These are phyloP conservation scores for Bambusicola thoracicus DNA, from an alignment of 2,113 vertebrate species.

Conservation along the genomic window DNA sequence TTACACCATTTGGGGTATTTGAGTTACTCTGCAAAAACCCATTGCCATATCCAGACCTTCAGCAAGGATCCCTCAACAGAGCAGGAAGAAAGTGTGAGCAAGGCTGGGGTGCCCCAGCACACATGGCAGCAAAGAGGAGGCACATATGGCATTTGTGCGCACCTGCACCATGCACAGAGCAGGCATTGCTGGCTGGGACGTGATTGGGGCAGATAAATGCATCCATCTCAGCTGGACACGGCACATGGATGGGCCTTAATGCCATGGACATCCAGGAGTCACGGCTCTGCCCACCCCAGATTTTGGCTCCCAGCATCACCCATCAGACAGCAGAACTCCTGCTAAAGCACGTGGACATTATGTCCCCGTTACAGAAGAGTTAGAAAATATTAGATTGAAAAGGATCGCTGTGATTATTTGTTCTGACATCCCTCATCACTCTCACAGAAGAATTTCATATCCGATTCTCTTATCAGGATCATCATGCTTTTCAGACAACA, in stretches of 20 bases:
- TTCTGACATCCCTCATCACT: background rate
- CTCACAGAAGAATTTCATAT: background rate
- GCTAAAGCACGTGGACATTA: background rate
- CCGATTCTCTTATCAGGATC: background rate
- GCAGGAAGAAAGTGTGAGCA: background rate
- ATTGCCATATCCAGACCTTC: background rate
- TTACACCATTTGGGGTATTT: no score
- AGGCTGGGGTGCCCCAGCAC: background rate
- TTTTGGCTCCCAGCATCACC: background rate
- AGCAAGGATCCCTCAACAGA: background rate
- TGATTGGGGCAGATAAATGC: background rate
- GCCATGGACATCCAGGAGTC: background rate
- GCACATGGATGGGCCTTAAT: rapidly evolving
- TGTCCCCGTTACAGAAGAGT: background rate
- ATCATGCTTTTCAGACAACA: background rate
- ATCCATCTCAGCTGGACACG: rapidly evolving
- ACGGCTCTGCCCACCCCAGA: background rate
- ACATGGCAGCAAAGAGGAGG: background rate
- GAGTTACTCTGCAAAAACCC: background rate
- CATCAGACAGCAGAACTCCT: background rate
- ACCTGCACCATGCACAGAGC: rapidly evolving
- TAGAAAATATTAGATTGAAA: background rate
- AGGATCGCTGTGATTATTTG: background rate
- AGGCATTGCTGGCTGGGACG: background rate
- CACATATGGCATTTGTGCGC: background rate